Percentiles rank a stretch among this genome's conserved stretches.
Evolutionary conservation across 1,140 invertebrate species (phyloP).

Genomic region (Drosophila mayri): DNA sequence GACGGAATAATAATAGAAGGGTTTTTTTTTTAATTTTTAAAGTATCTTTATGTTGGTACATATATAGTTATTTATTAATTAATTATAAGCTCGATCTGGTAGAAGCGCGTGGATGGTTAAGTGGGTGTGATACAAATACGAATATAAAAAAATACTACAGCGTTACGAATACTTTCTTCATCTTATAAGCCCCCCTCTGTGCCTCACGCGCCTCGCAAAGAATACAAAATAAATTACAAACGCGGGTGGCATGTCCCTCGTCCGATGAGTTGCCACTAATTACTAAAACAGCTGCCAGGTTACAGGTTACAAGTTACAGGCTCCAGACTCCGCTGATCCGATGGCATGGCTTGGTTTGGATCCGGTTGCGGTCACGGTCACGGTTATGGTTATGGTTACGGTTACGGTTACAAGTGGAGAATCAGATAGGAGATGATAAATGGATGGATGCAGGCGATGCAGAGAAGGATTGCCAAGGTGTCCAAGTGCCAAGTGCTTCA

Average conservation of each 20-base stretch:
- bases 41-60: conserved; percentile 32
- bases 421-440: conserved; percentile 1
- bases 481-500: conserved; percentile 3
- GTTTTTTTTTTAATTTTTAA: not conserved
- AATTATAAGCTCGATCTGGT: conserved; percentile 32
- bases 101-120: conserved; percentile 23
- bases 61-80: conserved; percentile 15
- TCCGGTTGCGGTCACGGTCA: conserved; percentile 2
- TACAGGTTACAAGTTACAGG: conserved; percentile 1
- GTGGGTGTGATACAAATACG: conserved; percentile 36
- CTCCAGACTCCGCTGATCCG: conserved; percentile 17
- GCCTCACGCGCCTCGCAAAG: conserved; percentile 35
- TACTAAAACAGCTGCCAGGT: conserved; percentile 45
- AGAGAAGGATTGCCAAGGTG: not conserved
- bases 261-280: conserved; percentile 36
- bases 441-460: conserved; percentile 14
- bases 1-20: not conserved
- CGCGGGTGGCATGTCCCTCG: conserved; percentile 19
- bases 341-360: conserved; percentile 28
- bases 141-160: conserved; percentile 56
- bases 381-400: not conserved
- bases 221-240: conserved; percentile 48
- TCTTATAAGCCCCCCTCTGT: not conserved
- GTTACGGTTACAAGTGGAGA: conserved; percentile 6
- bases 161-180: conserved; percentile 49